phyloP scores from a whole-genome alignment of 2,888 invertebrate genomes.

The Stenchaetothrips biformis region DNA sequence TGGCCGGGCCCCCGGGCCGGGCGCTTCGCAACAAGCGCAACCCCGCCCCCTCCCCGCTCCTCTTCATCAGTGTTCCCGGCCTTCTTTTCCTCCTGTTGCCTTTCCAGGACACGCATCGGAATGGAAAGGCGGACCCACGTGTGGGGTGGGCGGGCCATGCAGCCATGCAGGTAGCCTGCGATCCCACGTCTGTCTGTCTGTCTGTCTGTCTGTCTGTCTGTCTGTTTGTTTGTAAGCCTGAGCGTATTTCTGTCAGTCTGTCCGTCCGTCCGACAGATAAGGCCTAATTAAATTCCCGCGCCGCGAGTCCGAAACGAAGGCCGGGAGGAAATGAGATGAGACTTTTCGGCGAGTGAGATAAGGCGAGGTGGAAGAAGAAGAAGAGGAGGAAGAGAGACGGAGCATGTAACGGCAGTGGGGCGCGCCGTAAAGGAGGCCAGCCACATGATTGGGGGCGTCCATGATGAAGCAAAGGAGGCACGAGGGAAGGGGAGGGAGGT shows the following conservation, averaged over 20 bases:
- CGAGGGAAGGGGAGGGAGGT: not conserved
- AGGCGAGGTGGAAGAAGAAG: not conserved
- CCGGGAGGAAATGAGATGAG: not conserved
- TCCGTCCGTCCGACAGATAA: not conserved
- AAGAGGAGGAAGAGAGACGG: not conserved
- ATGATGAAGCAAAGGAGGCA: not conserved
- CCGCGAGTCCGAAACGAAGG: not conserved
- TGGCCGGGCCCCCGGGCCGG: no score
- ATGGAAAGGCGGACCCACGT: no score
- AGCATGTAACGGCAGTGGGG: not conserved
- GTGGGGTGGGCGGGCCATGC: no score
- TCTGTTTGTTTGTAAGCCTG: not conserved
- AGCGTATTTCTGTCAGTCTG: not conserved
- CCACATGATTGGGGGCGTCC: constrained; percentile 2
- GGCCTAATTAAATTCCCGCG: constrained; percentile 13
- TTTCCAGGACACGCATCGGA: no score
- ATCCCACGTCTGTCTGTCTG: not conserved
- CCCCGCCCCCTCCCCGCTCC: no score
- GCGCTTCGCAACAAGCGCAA: no score
- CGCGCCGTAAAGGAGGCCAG: not conserved
- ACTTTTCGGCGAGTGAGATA: not conserved
- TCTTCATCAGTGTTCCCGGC: no score
- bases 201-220: not conserved
- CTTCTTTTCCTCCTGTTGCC: no score
- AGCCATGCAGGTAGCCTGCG: no score